A percentile compares a stretch with the other conserved stretches of the same genome.
phyloP scores from a whole-genome alignment of 1,140 invertebrate species.

The Euura saliciscinereae region DNA sequence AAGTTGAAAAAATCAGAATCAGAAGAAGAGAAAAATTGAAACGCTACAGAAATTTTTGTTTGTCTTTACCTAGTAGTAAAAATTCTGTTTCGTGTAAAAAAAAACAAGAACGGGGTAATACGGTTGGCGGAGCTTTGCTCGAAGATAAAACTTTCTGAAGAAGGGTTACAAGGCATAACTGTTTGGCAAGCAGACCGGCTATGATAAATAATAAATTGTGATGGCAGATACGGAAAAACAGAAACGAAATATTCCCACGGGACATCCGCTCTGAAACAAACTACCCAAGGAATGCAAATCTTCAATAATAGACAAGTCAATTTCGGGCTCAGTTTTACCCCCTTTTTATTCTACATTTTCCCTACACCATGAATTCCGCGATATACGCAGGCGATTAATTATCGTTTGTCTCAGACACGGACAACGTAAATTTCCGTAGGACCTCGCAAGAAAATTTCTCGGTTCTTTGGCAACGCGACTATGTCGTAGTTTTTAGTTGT shows the following conservation, averaged over 20 bases:
- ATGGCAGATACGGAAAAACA: background rate
- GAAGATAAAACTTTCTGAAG: background rate
- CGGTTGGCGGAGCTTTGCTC: no score
- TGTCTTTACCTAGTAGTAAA: no score
- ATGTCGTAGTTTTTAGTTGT: constrained; percentile 1
- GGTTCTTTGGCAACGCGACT: background rate
- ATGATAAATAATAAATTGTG: constrained; percentile 2
- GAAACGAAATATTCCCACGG: background rate
- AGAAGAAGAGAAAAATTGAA: no score
- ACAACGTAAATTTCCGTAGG: background rate
- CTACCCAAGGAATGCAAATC: background rate
- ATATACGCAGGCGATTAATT: background rate
- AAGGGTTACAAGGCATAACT: background rate
- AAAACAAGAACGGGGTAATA: no score
- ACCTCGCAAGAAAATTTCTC: background rate
- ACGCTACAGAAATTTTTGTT: no score
- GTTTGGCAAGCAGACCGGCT: background rate
- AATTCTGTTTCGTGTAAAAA: no score
- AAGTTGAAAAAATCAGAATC: no score
- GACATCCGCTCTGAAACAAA: background rate
- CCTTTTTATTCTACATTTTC: background rate
- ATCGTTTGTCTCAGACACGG: background rate
- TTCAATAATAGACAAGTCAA: constrained; percentile 1
- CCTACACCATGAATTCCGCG: background rate
- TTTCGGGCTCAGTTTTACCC: background rate